Evolutionary conservation across 53 echinoderm and acorn worm species (phyloP).

Genomic region (Echinometra lucunter): DNA sequence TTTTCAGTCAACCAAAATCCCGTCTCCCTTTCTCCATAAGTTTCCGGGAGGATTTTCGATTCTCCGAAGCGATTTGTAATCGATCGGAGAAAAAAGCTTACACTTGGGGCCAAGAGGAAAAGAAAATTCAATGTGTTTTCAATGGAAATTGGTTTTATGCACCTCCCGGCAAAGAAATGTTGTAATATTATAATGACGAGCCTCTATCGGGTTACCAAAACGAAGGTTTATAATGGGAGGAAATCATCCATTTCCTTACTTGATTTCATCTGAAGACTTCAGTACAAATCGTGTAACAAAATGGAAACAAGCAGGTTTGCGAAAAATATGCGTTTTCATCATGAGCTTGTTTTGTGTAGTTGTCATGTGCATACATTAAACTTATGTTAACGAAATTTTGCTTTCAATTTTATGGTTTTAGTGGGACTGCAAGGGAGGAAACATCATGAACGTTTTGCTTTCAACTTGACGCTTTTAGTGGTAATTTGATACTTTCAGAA

Average conservation of each 20-base stretch:
- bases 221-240: not conserved
- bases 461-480: no score
- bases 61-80: conserved; percentile 24
- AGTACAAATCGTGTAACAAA: not conserved
- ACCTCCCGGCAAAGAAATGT: conserved; percentile 18
- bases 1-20: not conserved
- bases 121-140: conserved; percentile 31
- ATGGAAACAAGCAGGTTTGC: not conserved
- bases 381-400: not conserved
- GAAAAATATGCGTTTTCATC: not conserved
- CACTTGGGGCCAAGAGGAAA: conserved; percentile 14
- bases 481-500: no score
- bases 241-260: conserved; percentile 8
- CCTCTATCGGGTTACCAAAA: not conserved
- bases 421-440: no score
- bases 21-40: not conserved
- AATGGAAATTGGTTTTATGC: conserved; percentile 41
- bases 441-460: no score
- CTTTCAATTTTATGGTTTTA: not conserved
- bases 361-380: not conserved
- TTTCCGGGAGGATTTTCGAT: conserved; percentile 7
- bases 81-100: conserved; percentile 33
- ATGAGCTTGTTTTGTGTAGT: not conserved
- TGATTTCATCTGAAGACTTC: not conserved
- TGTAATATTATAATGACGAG: conserved; percentile 1